Conservation (phyloP, 2,797 vertebrate genomes). For the Schizopygopsis pylzovi region DNA sequence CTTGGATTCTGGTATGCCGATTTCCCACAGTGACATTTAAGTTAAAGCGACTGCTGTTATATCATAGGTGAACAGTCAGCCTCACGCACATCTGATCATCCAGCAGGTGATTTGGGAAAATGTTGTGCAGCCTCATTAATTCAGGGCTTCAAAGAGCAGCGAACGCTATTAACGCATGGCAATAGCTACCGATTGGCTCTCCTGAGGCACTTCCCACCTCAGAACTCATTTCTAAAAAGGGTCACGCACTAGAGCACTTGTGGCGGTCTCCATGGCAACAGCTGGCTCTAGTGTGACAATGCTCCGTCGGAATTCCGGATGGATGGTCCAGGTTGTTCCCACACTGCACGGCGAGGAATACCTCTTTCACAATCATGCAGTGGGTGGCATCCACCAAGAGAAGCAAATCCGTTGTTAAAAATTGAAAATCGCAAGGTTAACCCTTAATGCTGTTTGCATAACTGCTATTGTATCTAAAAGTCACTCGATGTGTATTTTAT, state of each 20-base stretch:
- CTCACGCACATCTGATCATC: conserved; percentile 4
- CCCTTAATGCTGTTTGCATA: neutral
- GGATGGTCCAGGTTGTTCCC: conserved; percentile 57
- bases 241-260: conserved; percentile 49
- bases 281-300: conserved; percentile 58
- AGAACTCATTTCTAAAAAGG: conserved; percentile 55
- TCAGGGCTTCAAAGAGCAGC: conserved; percentile 33
- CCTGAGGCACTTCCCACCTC: conserved; percentile 47
- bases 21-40: conserved; percentile 40
- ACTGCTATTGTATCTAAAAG: neutral
- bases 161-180: neutral
- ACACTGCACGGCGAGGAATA: conserved; percentile 48
- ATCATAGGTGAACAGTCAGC: conserved; percentile 9
- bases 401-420: neutral
- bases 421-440: neutral
- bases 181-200: conserved; percentile 45
- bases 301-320: conserved; percentile 57
- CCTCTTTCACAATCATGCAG: conserved; percentile 42
- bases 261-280: conserved; percentile 61
- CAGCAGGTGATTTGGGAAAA: conserved; percentile 41
- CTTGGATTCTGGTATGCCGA: conserved; percentile 13
- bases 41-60: conserved; percentile 7
- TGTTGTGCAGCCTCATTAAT: conserved; percentile 46
- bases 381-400: neutral
- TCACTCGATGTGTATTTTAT: neutral